Base-by-base conservation (phyloP, 2,888 invertebrate genomes). In the Lithophane leautieri region DNA sequence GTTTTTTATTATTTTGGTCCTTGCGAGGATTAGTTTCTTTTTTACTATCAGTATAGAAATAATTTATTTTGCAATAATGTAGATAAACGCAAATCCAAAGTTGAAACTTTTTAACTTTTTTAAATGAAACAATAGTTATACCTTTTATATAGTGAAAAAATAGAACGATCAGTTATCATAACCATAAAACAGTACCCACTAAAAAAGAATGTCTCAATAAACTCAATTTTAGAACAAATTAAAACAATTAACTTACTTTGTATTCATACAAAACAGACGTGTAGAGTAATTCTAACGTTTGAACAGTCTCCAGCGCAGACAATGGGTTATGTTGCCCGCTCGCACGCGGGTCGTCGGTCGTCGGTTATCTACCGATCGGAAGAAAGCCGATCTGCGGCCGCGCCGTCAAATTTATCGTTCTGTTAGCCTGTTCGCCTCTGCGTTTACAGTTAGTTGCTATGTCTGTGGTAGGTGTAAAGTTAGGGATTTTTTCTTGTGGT, bases 331-430 rank as follows among this genome's bases (percentile, higher is more conserved):
- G 91, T 88, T 86, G 85, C 69, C 76, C 82, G 89, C 93, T 94
- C 94, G 92, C 93, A 92, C 94, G 92, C 93, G 90, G 95, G 95
- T 95, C 95, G 94, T 88, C 81, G 81, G 81, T 93, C 90, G 88
- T 89, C 93, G 94, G 95, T 95, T 95, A 95, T 95, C 95, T 94
- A 86, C 76, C 84, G 92, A 95, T 96, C 95, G 93, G 91, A 93
- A 92, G 94, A 94, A 93, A 94, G 93, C 90, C 91, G 92, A 95
- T 94, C 92, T 91, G 93, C 90, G 93, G 93, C 92, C 92, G 89
- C 91, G 89, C 89, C 89, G 86, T 92, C 92, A 92, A 93, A 95
- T 95, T 95, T 95, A 95, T 95, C 90, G 92, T 88, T 85, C 88
- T 88, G 89, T 91, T 91, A 91, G 91, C 91, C 88, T 87, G 89